Percentiles rank a stretch among this genome's conserved stretches.
phyloP scores from a whole-genome alignment of 1,140 invertebrate species.

The Acromyrmex heyeri region DNA sequence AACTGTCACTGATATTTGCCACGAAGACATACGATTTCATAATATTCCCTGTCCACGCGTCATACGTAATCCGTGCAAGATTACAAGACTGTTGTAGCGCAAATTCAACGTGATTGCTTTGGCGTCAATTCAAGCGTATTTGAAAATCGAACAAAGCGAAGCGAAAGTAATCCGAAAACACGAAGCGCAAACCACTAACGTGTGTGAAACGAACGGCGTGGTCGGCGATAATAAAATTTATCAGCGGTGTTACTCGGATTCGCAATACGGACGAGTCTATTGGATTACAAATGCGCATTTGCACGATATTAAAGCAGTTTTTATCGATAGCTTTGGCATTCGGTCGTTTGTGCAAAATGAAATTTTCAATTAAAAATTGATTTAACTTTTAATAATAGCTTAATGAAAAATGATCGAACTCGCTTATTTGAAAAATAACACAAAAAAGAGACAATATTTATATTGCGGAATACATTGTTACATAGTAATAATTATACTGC shows the following conservation, averaged over 20 bases:
- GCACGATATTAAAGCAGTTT: slow-evolving; percentile 40
- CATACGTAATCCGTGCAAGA: background rate
- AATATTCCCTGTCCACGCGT: background rate
- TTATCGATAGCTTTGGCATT: slow-evolving; percentile 2
- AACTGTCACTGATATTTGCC: background rate
- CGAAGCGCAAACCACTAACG: slow-evolving; percentile 40
- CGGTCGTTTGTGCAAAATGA: background rate
- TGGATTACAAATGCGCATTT: slow-evolving; percentile 56
- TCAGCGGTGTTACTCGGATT: slow-evolving; percentile 51
- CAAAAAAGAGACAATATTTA: background rate
- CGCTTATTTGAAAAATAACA: background rate
- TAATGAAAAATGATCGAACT: background rate
- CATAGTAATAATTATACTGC: background rate
- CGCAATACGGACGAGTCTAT: slow-evolving; percentile 39
- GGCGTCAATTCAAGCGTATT: slow-evolving; percentile 24
- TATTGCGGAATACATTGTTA: background rate
- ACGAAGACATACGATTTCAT: background rate
- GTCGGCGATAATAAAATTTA: slow-evolving; percentile 57
- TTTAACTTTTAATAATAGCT: slow-evolving; percentile 2
- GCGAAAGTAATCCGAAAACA: slow-evolving; percentile 59
- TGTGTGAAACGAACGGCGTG: slow-evolving; percentile 27
- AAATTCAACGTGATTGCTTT: slow-evolving; percentile 35
- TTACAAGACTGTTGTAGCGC: slow-evolving; percentile 17
- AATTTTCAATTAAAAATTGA: slow-evolving; percentile 45
- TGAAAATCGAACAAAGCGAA: slow-evolving; percentile 47